phyloP scores from a whole-genome alignment of 2,113 vertebrate genomes.

The Cryptomyrus ogoouensis region DNA sequence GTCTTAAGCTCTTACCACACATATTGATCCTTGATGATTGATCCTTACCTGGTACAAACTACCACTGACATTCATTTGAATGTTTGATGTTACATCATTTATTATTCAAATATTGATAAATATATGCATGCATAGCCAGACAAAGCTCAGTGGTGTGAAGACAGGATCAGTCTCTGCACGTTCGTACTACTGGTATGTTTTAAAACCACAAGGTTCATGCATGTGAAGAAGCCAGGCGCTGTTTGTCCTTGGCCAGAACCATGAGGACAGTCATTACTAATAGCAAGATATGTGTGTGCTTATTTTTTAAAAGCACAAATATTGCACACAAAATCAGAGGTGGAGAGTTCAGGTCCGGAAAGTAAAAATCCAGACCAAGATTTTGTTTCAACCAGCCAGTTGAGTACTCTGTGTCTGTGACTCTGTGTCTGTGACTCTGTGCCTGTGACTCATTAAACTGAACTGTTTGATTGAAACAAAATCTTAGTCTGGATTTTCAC shows the following conservation, averaged over 20 bases:
- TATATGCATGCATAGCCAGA: background rate
- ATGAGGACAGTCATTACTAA: background rate
- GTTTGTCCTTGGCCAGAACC: background rate
- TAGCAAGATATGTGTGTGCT: background rate
- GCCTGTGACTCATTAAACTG: too few relatives aligned
- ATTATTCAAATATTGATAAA: background rate
- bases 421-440: too few relatives aligned
- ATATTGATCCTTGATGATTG: too few relatives aligned
- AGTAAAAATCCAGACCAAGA: too few relatives aligned
- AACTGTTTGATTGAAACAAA: too few relatives aligned
- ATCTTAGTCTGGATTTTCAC: too few relatives aligned
- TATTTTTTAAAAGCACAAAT: background rate
- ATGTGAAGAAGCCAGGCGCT: fast-evolving
- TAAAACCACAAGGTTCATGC: background rate
- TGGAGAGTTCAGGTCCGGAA: too few relatives aligned
- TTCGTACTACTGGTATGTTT: background rate
- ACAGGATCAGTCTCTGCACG: background rate
- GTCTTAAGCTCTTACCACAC: background rate
- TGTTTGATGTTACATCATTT: background rate
- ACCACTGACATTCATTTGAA: background rate
- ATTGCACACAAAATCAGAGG: background rate
- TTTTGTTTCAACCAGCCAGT: too few relatives aligned
- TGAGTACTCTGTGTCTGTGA: too few relatives aligned
- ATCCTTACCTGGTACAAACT: background rate
- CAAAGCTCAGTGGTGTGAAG: background rate